Evolutionary conservation across 2,113 vertebrate species (phyloP).

Genomic region (Dipodomys stephensi): DNA sequence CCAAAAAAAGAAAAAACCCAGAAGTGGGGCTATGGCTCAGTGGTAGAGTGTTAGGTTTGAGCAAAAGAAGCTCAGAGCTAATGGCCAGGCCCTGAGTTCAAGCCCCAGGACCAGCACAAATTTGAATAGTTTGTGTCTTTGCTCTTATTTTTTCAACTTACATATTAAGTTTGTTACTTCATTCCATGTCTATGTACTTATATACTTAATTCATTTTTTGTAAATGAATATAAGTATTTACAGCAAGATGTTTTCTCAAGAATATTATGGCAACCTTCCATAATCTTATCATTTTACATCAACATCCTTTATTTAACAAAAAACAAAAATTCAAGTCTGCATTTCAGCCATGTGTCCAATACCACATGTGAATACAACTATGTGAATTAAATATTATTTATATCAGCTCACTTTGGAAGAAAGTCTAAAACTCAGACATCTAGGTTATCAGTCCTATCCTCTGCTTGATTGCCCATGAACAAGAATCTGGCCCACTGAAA

Average conservation of each 20-base stretch:
- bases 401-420: conserved; percentile 10
- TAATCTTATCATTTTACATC: conserved; percentile 46
- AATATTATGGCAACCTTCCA: conserved; percentile 25
- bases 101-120: neutral
- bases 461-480: conserved; percentile 5
- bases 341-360: conserved; percentile 56
- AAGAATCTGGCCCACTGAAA: conserved; percentile 17
- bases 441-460: conserved; percentile 16
- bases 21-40: too few species aligned
- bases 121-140: conserved; percentile 53
- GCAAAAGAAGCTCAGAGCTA: too few species aligned
- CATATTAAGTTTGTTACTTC: conserved; percentile 1
- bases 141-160: conserved; percentile 19
- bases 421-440: conserved; percentile 49
- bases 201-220: conserved; percentile 35
- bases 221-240: conserved; percentile 57
- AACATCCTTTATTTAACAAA: conserved; percentile 58
- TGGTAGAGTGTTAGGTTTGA: too few species aligned
- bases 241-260: conserved; percentile 58
- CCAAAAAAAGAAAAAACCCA: too few species aligned
- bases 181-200: conserved; percentile 17
- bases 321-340: conserved; percentile 45
- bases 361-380: neutral
- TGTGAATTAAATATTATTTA: conserved; percentile 26
- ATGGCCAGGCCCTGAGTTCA: too few species aligned